Conservation (phyloP, 2,797 vertebrate genomes). For the Xenopus petersii region DNA sequence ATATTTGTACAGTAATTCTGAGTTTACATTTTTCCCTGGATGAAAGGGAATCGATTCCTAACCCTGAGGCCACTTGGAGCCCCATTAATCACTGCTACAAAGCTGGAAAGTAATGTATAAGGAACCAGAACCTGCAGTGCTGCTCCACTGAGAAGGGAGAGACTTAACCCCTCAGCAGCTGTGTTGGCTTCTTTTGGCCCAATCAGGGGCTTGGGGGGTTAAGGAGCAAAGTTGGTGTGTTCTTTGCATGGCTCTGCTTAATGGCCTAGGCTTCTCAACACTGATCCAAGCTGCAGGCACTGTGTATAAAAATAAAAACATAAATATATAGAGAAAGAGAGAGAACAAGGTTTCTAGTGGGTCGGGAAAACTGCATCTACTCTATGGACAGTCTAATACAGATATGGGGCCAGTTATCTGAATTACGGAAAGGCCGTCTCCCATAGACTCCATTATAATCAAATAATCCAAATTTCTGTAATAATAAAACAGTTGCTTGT, state of each 20-base stretch:
- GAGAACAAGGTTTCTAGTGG: background rate
- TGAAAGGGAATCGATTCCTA: too few species aligned
- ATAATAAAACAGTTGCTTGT: too few species aligned
- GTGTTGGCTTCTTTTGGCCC: background rate
- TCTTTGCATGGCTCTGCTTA: slow-evolving; percentile 44
- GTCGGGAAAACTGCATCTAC: background rate
- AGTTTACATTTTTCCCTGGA: too few species aligned
- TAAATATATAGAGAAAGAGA: background rate
- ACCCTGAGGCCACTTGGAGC: too few species aligned
- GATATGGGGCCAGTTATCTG: background rate
- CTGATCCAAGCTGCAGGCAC: slow-evolving; percentile 13
- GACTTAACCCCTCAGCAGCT: slow-evolving; percentile 21
- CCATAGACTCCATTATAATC: too few species aligned
- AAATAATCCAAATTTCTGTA: too few species aligned
- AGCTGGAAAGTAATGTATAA: background rate
- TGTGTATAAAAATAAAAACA: too few species aligned
- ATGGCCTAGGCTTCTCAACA: slow-evolving; percentile 36
- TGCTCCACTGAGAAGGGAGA: slow-evolving; percentile 22
- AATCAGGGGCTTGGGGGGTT: slow-evolving; percentile 10
- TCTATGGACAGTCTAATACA: background rate
- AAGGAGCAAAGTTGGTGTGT: slow-evolving; percentile 10
- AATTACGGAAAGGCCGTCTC: too few species aligned
- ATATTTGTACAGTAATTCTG: too few species aligned
- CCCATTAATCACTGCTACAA: too few species aligned
- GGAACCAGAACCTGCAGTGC: slow-evolving; percentile 34